Conservation (phyloP, 2,888 invertebrate species). For the Melinaea menophilus region DNA sequence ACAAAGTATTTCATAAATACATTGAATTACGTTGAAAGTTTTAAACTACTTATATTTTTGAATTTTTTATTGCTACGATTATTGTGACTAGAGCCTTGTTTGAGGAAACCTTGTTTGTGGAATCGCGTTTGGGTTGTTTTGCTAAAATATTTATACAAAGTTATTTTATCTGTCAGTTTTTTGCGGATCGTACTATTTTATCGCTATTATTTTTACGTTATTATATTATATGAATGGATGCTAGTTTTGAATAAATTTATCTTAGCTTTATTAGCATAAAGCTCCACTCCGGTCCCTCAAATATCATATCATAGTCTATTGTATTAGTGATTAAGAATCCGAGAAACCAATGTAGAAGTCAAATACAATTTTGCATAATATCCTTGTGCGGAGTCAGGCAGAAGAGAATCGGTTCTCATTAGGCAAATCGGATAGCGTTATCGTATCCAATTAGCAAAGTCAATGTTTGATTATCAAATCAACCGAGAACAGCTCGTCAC, state of each 20-base stretch:
- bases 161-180: background rate
- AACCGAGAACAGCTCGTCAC: slow-evolving; percentile 47
- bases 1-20: slow-evolving; percentile 5
- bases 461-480: slow-evolving; percentile 70
- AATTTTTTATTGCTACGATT: background rate
- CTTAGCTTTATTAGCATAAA: slow-evolving; percentile 10
- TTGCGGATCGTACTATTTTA: background rate
- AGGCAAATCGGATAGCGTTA: slow-evolving; percentile 70
- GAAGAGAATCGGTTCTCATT: slow-evolving; percentile 66
- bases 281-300: slow-evolving; percentile 33
- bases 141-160: background rate
- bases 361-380: slow-evolving; percentile 73
- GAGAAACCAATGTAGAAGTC: slow-evolving; percentile 60
- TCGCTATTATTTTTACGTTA: slow-evolving; percentile 1
- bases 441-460: slow-evolving; percentile 70
- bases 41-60: background rate
- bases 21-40: background rate
- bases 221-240: background rate
- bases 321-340: slow-evolving; percentile 58
- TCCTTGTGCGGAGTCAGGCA: slow-evolving; percentile 49
- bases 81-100: background rate
- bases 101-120: background rate
- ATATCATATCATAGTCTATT: slow-evolving; percentile 45
- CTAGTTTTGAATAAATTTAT: background rate
- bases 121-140: background rate